phyloP scores from a whole-genome alignment of 2,113 vertebrate genomes.

The Amphiprion ocellaris region DNA sequence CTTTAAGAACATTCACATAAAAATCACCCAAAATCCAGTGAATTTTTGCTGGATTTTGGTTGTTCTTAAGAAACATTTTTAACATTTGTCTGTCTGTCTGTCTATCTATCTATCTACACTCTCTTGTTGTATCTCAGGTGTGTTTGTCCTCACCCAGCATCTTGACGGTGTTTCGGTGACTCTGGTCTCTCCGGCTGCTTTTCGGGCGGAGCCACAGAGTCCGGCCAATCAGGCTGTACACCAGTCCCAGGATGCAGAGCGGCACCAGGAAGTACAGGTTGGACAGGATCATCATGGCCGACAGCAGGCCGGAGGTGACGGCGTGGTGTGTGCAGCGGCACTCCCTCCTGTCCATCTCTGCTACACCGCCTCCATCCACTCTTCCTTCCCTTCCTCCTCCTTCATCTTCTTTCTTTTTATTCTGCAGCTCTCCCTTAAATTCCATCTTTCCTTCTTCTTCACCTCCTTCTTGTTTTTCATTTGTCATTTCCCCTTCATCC shows the following conservation, averaged over 20 bases:
- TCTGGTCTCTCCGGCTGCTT: conserved; percentile 76
- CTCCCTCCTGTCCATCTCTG: conserved; percentile 66
- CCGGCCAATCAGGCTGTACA: conserved; percentile 85
- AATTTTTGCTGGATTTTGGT: too few relatives aligned
- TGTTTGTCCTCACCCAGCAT: conserved; percentile 83
- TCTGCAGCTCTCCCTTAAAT: conserved; percentile 43
- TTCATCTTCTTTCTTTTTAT: conserved; percentile 68
- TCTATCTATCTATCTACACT: too few relatives aligned
- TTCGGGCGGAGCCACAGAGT: conserved; percentile 80
- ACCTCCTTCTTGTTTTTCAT: conserved; percentile 16
- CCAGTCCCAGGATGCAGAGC: conserved; percentile 79
- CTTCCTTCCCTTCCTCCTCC: conserved; percentile 49
- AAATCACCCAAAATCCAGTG: too few relatives aligned
- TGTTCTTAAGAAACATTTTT: too few relatives aligned
- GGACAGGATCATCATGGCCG: conserved; percentile 85
- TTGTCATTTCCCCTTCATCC: not conserved
- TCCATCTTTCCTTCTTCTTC: not conserved
- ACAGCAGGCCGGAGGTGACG: conserved; percentile 80
- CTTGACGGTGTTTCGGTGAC: conserved; percentile 81
- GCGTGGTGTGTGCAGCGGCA: conserved; percentile 83
- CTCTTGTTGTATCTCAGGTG: not conserved
- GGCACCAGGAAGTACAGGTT: conserved; percentile 87
- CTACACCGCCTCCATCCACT: not conserved
- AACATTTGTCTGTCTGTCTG: too few relatives aligned
- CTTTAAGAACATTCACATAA: too few relatives aligned